Conservation (phyloP, 2,797 vertebrate genomes). For the Coregonus ussuriensis region DNA sequence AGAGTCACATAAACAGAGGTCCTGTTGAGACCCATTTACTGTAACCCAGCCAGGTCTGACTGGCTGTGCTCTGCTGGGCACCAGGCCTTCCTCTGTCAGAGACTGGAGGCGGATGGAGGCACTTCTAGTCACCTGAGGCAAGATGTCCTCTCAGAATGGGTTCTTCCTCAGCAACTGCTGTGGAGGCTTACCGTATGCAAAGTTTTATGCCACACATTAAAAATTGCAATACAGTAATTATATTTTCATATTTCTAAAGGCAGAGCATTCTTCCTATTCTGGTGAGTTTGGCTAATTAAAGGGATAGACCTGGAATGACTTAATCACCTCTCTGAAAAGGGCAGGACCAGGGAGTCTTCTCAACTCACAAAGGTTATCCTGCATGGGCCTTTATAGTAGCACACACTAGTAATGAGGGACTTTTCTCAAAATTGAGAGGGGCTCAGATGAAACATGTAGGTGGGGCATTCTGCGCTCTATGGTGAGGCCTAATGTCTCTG, state of each 20-base stretch:
- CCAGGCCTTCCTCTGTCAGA: neutral
- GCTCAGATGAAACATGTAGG: neutral
- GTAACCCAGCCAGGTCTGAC: neutral
- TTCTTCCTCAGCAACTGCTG: too few relatives aligned
- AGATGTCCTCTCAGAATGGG: neutral
- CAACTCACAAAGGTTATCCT: too few relatives aligned
- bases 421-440: neutral
- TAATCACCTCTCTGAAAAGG: conserved; percentile 37
- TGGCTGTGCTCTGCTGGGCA: neutral
- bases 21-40: neutral
- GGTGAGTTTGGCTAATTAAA: neutral
- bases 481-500: neutral
- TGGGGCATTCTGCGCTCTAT: neutral
- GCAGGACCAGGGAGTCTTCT: conserved; percentile 41
- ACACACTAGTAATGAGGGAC: too few relatives aligned
- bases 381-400: too few relatives aligned
- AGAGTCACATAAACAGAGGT: neutral
- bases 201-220: neutral
- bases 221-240: neutral
- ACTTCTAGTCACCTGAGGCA: neutral
- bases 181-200: too few relatives aligned
- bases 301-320: conserved; percentile 10
- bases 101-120: neutral
- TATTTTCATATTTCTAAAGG: neutral
- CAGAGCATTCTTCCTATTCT: neutral